phyloP scores from a whole-genome alignment of 2,113 vertebrate genomes.

The Archocentrus centrarchus region DNA sequence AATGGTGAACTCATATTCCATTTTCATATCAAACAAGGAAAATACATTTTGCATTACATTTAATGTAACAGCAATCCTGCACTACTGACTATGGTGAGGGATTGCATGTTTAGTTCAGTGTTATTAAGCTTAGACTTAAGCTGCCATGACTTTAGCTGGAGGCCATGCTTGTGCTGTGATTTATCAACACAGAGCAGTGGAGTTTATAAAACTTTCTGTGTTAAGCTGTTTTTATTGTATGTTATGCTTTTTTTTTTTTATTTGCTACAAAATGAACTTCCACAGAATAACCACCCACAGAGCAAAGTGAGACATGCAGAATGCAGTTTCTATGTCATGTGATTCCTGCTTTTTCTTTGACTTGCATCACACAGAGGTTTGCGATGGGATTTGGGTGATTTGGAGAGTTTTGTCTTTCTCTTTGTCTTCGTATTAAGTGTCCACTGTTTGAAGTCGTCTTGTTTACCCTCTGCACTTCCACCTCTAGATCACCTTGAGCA shows the following conservation, averaged over 20 bases:
- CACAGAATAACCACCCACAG: too few species aligned
- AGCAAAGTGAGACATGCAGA: too few species aligned
- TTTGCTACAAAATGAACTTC: too few species aligned
- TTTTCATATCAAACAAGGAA: not conserved
- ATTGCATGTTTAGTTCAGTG: not conserved
- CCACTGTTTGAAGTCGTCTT: not conserved
- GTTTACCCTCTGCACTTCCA: not conserved
- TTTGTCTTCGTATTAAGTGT: not conserved
- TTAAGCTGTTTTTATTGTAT: too few species aligned
- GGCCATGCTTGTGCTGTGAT: too few species aligned
- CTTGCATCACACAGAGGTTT: not conserved
- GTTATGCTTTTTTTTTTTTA: too few species aligned
- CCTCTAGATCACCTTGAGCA: constrained; percentile 32
- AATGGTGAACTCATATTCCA: not conserved
- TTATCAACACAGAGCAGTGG: too few species aligned
- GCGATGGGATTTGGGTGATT: not conserved
- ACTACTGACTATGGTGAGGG: not conserved
- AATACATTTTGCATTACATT: not conserved
- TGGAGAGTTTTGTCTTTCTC: not conserved
- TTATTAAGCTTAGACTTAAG: too few species aligned
- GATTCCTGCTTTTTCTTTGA: not conserved
- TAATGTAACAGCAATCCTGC: not conserved
- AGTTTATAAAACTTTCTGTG: too few species aligned
- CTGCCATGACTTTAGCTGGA: too few species aligned
- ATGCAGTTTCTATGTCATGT: not conserved